These are phyloP conservation scores for Blastobasis lacticolella DNA, from an alignment of 2,888 invertebrate genomes.

Conservation along the genomic window DNA sequence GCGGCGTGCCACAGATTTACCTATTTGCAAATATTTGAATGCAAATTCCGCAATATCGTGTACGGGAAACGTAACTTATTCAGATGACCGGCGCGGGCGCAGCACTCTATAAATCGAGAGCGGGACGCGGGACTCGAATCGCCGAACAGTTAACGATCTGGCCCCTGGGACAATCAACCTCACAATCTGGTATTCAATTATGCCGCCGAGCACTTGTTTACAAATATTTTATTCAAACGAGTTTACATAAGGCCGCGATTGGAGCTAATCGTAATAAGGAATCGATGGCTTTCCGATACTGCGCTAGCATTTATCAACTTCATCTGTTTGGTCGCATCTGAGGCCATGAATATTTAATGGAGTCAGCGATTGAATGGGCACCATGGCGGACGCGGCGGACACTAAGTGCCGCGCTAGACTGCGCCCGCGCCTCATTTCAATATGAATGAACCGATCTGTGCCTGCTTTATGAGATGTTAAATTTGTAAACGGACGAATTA, in stretches of 20 bases:
- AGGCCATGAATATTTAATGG: constrained; percentile 41
- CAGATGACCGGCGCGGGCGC: constrained; percentile 18
- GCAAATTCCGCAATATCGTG: constrained; percentile 40
- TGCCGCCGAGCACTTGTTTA: constrained; percentile 38
- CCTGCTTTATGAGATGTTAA: constrained; percentile 4
- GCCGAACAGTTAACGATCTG: constrained; percentile 46
- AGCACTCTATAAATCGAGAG: constrained; percentile 34
- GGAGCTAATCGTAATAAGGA: constrained; percentile 15
- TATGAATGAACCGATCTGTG: constrained; percentile 5
- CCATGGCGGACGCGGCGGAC: constrained; percentile 27
- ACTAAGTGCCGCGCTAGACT: constrained; percentile 23
- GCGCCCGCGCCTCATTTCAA: constrained; percentile 13
- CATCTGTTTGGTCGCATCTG: constrained; percentile 28
- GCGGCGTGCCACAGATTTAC: constrained; percentile 37
- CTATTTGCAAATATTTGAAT: constrained; percentile 50
- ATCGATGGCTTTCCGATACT: constrained; percentile 25
- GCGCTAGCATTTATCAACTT: constrained; percentile 34
- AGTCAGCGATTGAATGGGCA: constrained; percentile 28
- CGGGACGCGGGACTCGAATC: constrained; percentile 47
- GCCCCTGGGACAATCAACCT: constrained; percentile 32
- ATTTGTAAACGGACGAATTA: constrained; percentile 3
- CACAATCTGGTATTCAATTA: constrained; percentile 43
- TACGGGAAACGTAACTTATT: constrained; percentile 25
- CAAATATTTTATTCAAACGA: constrained; percentile 37
- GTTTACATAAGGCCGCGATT: constrained; percentile 12